Evolutionary conservation across 35 echinoderm and acorn worm genomes (phyloP), one percentile per base, ranked within the genome.

Genomic region (Apostichopus parvimensis): DNA sequence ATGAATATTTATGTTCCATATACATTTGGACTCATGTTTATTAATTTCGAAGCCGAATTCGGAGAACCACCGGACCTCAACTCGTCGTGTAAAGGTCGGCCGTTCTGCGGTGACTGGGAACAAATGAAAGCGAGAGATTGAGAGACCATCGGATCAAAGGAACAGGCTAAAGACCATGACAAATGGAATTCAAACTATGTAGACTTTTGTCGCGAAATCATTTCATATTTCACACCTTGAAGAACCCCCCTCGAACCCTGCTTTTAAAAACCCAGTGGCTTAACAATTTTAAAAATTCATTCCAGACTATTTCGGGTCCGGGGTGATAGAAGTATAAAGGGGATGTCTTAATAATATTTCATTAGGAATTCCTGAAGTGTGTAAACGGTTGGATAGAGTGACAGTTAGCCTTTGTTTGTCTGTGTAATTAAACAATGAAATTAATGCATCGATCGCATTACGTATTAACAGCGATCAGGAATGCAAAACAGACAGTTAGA

Each of bases 401-500:
- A 84, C 81, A 59, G 53, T 9, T 84, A 17, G 28, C 9, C 14
- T 84, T 84, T 84, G 81, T 84, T 84, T 84, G 81, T 56, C 6
- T 21, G 81, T 59, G 54, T 84, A 84, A 84, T 84, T 84, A 84
- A 84, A 84, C 81, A 58, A 59, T 84, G 81, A 59, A 84, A 84
- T 84, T 84, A 84, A 60, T 84, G 21, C 81, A 58, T 84, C 20
- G 53, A 21, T 84, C 81, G 53, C 57, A 59, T 84, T 84, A 84
- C 81, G 81, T 84, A 13, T 84, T 84, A 58, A 58, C 81, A 59
- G 17, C 57, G 81, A 18, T 55, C 25, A 58, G 81, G 81, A 84
- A 84, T 84, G 81, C 81, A 10, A 59, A n/a, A 8, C 81, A 58
- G 13, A 75, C 71, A n/a, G 20, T 84, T 59, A 84, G 81, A 58